Base-by-base conservation (phyloP, 2,888 invertebrate genomes). In the Pseudoips prasinana region DNA sequence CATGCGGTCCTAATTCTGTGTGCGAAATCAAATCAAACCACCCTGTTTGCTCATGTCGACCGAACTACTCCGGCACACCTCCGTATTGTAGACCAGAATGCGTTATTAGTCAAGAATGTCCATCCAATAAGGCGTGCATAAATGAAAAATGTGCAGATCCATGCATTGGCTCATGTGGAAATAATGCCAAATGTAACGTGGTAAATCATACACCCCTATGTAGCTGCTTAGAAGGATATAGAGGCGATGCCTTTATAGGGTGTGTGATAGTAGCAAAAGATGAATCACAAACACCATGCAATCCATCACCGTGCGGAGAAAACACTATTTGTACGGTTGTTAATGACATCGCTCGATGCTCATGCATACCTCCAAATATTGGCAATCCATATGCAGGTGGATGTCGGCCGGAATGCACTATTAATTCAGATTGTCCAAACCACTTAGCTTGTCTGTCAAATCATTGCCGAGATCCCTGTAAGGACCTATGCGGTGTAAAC, bases 311-410 rank as follows among this genome's bases (percentile, higher is more conserved):
- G 0, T 97, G 97, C 70, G 96, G 95, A 8, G 94, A 94, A 64
- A 96, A 96, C 64, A 93, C 96, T 0, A 89, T 94, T 37, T 97
- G 96, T 65, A 90, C 91, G 0, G 91, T 92, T 14, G 83, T 91
- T 1, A 92, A 94, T 56, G 92, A 93, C 8, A 84, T 89, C 14
- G 92, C 94, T 0, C 91, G 92, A 52, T 97, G 97, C 71, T 90
- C 91, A n/a, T 97, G 96, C 64, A 95, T 96, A 64, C 94, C 96
- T 37, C 96, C 96, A 2, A 95, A 96, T 63, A 92, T 95, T 44
- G 96, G 96, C 5, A 95, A 97, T 83, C 96, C 96, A 2, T 96
- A 95, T 66, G 91, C 92, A 8, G 93, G 94, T 8, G 96, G 96
- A 18, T 97, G 96, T 64, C 90, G 94, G 45, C 96, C 96, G 1